Evolutionary conservation across 2,113 vertebrate genomes (phyloP).

Genomic region (Phoxinus phoxinus): DNA sequence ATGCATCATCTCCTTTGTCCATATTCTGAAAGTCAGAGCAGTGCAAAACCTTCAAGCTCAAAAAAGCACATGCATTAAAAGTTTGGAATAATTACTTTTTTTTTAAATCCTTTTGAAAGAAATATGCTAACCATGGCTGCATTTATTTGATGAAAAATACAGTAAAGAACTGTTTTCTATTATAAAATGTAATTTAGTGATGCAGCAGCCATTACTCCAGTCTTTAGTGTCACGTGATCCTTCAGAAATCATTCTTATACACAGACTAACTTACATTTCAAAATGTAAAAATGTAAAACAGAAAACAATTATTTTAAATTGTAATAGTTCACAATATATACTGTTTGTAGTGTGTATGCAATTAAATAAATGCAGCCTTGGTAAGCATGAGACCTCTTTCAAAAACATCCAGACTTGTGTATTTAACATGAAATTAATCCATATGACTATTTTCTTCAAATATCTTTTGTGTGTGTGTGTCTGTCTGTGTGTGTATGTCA

Average conservation of each 20-base stretch:
- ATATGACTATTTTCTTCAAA: not conserved
- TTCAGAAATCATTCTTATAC: too few relatives aligned
- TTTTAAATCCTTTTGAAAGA: not conserved
- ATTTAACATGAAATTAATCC: not conserved
- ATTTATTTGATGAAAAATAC: too few relatives aligned
- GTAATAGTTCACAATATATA: not conserved
- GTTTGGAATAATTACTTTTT: not conserved
- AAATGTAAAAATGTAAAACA: not conserved
- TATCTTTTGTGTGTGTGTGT: too few relatives aligned
- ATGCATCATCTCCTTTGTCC: not conserved
- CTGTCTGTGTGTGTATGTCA: not conserved
- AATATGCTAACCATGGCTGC: too few relatives aligned
- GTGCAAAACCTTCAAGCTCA: not conserved
- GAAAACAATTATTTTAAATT: not conserved
- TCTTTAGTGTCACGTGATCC: too few relatives aligned
- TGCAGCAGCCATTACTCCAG: too few relatives aligned
- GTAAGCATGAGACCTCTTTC: not conserved
- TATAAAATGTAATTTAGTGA: too few relatives aligned
- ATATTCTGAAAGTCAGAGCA: not conserved
- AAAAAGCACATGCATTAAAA: not conserved
- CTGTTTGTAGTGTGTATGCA: not conserved
- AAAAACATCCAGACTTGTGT: not conserved
- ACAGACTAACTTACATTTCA: not conserved
- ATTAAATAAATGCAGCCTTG: too few relatives aligned
- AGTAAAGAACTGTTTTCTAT: too few relatives aligned